These are phyloP conservation scores for Lasioglossum albipes DNA, from an alignment of 1,140 invertebrate species.

Conservation along the genomic window DNA sequence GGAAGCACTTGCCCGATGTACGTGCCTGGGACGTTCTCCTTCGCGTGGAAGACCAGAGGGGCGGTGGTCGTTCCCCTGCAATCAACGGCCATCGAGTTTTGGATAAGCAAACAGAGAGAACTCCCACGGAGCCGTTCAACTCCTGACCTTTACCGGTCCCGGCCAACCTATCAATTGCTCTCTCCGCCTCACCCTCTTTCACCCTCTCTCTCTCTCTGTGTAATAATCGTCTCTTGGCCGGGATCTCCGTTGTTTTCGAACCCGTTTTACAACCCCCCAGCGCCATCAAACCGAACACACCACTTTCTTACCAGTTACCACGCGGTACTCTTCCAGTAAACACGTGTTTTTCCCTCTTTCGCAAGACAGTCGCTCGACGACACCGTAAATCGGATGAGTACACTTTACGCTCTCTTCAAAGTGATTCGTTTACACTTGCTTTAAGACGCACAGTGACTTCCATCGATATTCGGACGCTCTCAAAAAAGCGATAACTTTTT, in stretches of 20 bases:
- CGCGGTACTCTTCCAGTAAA: too few species aligned
- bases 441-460: too few species aligned
- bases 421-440: too few species aligned
- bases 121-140: neutral
- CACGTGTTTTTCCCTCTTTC: too few species aligned
- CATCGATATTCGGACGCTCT: too few species aligned
- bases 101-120: constrained; percentile 22
- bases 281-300: neutral
- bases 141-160: constrained; percentile 32
- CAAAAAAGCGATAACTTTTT: too few species aligned
- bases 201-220: too few species aligned
- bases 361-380: too few species aligned
- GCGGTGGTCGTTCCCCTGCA: constrained; percentile 83
- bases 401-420: too few species aligned
- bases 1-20: constrained; percentile 87
- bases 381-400: too few species aligned
- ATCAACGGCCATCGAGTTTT: constrained; percentile 56
- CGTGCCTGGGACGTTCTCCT: constrained; percentile 88
- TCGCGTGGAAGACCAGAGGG: constrained; percentile 87
- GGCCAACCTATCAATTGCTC: constrained; percentile 29
- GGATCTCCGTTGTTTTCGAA: neutral
- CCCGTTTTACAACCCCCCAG: neutral
- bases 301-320: neutral
- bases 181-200: too few species aligned
- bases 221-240: constrained; percentile 8